These are phyloP conservation scores for Pithys albifrons DNA, from an alignment of 2,113 vertebrate genomes.

Conservation along the genomic window DNA sequence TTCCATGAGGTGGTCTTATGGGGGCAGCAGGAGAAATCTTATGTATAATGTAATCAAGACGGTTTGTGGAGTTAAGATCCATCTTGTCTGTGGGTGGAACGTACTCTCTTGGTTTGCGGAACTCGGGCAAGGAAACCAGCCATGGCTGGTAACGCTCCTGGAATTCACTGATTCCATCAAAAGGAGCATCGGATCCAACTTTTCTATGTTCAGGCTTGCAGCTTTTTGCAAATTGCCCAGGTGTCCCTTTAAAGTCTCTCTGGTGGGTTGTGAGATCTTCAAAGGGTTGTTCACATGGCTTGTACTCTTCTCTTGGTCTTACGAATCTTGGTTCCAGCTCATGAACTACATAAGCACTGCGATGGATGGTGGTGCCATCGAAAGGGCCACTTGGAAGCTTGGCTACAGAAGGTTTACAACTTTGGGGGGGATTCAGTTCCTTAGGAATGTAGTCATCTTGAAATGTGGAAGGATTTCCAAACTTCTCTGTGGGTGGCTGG, in stretches of 20 bases:
- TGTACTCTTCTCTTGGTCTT: slow-evolving; percentile 71
- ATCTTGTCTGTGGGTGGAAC: slow-evolving; percentile 73
- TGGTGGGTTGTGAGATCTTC: slow-evolving; percentile 81
- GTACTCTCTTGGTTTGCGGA: slow-evolving; percentile 64
- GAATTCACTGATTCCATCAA: slow-evolving; percentile 81
- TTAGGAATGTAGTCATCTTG: slow-evolving; percentile 79
- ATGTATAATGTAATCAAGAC: slow-evolving; percentile 72
- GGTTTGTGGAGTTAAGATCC: slow-evolving; percentile 75
- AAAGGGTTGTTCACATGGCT: slow-evolving; percentile 74
- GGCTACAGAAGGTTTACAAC: slow-evolving; percentile 72
- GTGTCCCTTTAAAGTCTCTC: slow-evolving; percentile 77
- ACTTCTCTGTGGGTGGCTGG: slow-evolving; percentile 73
- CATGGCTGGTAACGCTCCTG: slow-evolving; percentile 79
- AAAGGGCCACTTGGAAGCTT: slow-evolving; percentile 71
- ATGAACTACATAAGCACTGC: slow-evolving; percentile 69
- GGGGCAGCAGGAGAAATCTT: slow-evolving; percentile 60
- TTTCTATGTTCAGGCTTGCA: slow-evolving; percentile 72
- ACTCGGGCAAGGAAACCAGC: slow-evolving; percentile 51
- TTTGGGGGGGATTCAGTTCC: slow-evolving; percentile 59
- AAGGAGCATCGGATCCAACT: slow-evolving; percentile 39
- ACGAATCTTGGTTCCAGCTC: slow-evolving; percentile 46
- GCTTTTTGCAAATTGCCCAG: slow-evolving; percentile 72
- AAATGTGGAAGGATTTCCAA: slow-evolving; percentile 83
- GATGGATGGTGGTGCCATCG: slow-evolving; percentile 73
- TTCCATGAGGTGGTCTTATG: slow-evolving; percentile 65